These are phyloP conservation scores for Etia nguti DNA, from an alignment of 2,113 vertebrate species.

Conservation along the genomic window DNA sequence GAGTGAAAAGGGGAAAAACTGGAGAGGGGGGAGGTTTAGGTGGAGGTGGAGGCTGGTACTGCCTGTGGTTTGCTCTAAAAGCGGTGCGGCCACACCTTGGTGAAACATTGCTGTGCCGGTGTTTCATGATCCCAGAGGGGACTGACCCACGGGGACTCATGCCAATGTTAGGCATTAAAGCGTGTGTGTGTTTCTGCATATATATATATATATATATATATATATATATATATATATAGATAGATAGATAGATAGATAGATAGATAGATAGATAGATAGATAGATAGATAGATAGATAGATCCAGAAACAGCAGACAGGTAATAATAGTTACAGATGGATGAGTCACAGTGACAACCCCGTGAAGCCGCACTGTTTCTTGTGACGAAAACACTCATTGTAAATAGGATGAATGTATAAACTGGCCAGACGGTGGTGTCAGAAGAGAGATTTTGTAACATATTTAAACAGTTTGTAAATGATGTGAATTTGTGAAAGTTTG, in stretches of 20 bases:
- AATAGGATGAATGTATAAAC: not conserved
- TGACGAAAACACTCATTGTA: not conserved
- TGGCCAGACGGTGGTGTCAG: not conserved
- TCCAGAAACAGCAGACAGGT: not conserved
- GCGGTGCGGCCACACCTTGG: constrained; percentile 1
- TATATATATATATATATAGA: fast-evolving
- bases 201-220: no score
- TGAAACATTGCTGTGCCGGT: not conserved
- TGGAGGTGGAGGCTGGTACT: not conserved
- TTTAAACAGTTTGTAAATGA: not conserved
- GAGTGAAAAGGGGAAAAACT: not conserved
- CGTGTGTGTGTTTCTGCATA: not conserved
- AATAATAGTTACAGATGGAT: not conserved
- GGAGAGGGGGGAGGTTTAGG: not conserved
- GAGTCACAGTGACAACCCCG: not conserved
- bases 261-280: not conserved
- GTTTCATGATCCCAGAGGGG: not conserved
- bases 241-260: no score
- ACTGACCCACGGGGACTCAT: not conserved
- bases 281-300: no score
- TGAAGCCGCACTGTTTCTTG: not conserved
- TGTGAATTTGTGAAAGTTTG: not conserved
- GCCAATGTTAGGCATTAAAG: not conserved
- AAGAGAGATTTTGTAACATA: not conserved
- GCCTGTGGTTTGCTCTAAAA: constrained; percentile 24